phyloP scores from a whole-genome alignment of 53 echinoderm and acorn worm genomes.

The Henricia sp. region DNA sequence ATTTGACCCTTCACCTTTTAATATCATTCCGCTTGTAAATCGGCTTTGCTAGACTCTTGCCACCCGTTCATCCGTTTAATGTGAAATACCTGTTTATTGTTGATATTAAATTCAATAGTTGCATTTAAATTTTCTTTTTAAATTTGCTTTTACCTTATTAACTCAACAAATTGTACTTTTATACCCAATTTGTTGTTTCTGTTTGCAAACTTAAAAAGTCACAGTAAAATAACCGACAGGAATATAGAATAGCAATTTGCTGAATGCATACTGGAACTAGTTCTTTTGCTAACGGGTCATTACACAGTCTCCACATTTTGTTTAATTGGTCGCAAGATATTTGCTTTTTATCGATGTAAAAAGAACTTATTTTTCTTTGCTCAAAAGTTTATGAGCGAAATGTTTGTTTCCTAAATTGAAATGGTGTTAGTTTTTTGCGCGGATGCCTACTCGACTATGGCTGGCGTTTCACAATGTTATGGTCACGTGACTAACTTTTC shows the following conservation, averaged over 20 bases:
- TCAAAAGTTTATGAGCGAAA: no score
- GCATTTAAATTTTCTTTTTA: neutral
- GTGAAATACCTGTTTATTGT: neutral
- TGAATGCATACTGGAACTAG: no score
- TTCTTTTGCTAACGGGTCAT: no score
- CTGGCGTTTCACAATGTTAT: slow-evolving; percentile 40
- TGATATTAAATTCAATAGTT: neutral
- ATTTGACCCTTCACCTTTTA: slow-evolving; percentile 55
- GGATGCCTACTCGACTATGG: slow-evolving; percentile 21
- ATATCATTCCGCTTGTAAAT: slow-evolving; percentile 49
- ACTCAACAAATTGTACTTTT: neutral
- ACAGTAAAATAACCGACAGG: neutral
- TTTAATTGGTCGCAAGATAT: no score
- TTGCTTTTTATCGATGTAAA: no score
- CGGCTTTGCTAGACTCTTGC: neutral
- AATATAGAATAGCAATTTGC: neutral
- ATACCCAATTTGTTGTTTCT: neutral
- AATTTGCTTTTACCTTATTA: neutral
- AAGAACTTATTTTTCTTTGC: no score
- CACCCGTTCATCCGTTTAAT: neutral
- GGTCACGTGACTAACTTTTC: slow-evolving; percentile 44
- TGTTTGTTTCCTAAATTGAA: no score
- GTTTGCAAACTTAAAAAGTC: neutral
- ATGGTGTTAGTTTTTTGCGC: neutral
- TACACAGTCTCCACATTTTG: no score